These are phyloP conservation scores for Pachycephala philippinensis DNA, from an alignment of 2,113 vertebrate species.

Conservation along the genomic window DNA sequence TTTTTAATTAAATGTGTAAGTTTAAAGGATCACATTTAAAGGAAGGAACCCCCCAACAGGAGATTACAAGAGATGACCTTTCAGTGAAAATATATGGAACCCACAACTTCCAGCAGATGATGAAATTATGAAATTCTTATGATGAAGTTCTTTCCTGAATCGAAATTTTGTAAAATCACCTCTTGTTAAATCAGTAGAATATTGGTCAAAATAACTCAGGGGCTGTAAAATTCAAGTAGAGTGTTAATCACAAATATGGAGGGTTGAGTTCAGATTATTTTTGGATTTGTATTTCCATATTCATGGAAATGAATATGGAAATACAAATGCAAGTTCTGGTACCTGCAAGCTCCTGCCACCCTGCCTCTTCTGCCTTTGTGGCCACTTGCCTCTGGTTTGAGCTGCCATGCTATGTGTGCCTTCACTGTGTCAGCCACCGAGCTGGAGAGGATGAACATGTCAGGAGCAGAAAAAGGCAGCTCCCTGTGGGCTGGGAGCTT, in stretches of 20 bases:
- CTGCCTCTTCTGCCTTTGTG: neutral
- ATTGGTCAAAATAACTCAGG: neutral
- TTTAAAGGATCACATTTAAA: neutral
- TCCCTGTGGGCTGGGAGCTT: neutral
- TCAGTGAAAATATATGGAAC: neutral
- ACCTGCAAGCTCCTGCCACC: neutral
- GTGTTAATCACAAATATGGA: neutral
- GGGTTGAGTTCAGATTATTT: neutral
- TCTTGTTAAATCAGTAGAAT: neutral
- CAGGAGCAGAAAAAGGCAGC: neutral
- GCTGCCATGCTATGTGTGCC: accelerated
- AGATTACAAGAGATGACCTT: neutral
- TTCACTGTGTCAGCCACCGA: neutral
- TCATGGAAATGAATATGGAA: no score
- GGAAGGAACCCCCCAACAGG: neutral
- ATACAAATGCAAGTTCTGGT: neutral
- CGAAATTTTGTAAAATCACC: neutral
- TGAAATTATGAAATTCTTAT: neutral
- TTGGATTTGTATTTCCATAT: neutral
- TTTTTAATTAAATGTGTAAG: neutral
- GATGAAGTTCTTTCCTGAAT: neutral
- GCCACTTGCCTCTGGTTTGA: neutral
- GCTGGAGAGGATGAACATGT: neutral
- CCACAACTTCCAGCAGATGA: neutral
- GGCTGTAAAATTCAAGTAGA: neutral